Conservation (phyloP, 2,113 vertebrate genomes). For the Misgurnus anguillicaudatus region DNA sequence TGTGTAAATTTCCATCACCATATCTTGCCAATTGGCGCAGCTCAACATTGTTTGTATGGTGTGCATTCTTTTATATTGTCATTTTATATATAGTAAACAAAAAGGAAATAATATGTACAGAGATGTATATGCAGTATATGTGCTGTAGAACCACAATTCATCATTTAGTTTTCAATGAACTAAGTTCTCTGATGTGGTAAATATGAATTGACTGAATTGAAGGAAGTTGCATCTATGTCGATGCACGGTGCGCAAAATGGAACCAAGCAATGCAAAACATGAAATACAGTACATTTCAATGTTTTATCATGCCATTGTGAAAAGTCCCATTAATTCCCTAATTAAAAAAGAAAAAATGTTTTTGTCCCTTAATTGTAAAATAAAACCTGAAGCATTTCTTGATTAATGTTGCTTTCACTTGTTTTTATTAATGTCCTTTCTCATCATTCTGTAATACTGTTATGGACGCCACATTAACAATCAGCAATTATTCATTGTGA, state of each 20-base stretch:
- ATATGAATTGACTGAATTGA: constrained; percentile 83
- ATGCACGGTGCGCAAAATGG: constrained; percentile 85
- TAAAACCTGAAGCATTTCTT: constrained; percentile 71
- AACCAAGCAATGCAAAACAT: constrained; percentile 82
- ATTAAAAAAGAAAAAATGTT: constrained; percentile 80
- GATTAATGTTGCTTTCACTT: constrained; percentile 41
- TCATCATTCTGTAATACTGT: background rate
- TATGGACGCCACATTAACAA: no score
- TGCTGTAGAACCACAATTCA: constrained; percentile 90
- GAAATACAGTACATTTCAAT: constrained; percentile 89
- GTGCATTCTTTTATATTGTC: constrained; percentile 99
- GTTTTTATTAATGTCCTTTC: background rate
- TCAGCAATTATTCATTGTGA: background rate
- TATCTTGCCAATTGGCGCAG: constrained; percentile 91
- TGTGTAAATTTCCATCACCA: constrained; percentile 89
- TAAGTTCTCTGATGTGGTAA: constrained; percentile 93
- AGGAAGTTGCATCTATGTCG: constrained; percentile 83
- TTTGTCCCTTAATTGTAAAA: constrained; percentile 79
- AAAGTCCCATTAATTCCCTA: constrained; percentile 59
- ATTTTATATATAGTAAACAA: constrained; percentile 90
- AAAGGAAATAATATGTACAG: constrained; percentile 65
- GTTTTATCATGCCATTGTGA: constrained; percentile 85
- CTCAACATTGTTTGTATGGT: constrained; percentile 97
- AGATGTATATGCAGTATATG: constrained; percentile 85
- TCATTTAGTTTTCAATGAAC: constrained; percentile 80